phyloP scores from a whole-genome alignment of 2,888 invertebrate species.

The Pilophorus perplexus region DNA sequence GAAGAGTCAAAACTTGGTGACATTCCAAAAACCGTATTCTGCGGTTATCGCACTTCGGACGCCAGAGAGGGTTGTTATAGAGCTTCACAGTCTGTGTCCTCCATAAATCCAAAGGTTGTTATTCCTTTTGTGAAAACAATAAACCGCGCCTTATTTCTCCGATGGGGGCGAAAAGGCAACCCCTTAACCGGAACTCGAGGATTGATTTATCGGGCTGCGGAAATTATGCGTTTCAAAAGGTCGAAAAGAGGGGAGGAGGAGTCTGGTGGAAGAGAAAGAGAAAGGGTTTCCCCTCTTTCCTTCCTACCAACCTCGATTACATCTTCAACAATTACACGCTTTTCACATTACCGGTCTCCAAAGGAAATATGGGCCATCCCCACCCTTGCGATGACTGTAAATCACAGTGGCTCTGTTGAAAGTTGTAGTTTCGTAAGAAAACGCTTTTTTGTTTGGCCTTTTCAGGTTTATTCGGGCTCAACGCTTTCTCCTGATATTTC shows the following conservation, averaged over 20 bases:
- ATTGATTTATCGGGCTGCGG: slow-evolving; percentile 36
- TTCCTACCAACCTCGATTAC: slow-evolving; percentile 28
- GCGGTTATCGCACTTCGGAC: too few relatives aligned
- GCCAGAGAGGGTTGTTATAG: too few relatives aligned
- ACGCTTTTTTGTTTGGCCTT: too few relatives aligned
- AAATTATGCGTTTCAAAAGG: slow-evolving; percentile 35
- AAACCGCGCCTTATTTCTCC: slow-evolving; percentile 37
- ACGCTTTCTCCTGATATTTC: too few relatives aligned
- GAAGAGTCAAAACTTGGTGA: too few relatives aligned
- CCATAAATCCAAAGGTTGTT: too few relatives aligned
- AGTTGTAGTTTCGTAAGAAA: too few relatives aligned
- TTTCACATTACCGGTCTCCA: slow-evolving; percentile 38
- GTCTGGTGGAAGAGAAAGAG: neutral
- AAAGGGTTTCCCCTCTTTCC: slow-evolving; percentile 25
- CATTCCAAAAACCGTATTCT: too few relatives aligned
- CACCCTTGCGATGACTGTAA: too few relatives aligned
- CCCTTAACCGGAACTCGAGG: slow-evolving; percentile 14
- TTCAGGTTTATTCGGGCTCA: too few relatives aligned
- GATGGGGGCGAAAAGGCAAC: slow-evolving; percentile 3
- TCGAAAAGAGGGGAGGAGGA: neutral
- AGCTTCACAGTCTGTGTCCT: too few relatives aligned
- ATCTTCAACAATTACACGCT: slow-evolving; percentile 40
- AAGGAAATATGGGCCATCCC: slow-evolving; percentile 10
- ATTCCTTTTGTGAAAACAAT: slow-evolving; percentile 38
- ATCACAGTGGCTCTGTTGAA: too few relatives aligned